Base-by-base conservation (phyloP, 2,113 vertebrate genomes). In the Saguinus midas region DNA sequence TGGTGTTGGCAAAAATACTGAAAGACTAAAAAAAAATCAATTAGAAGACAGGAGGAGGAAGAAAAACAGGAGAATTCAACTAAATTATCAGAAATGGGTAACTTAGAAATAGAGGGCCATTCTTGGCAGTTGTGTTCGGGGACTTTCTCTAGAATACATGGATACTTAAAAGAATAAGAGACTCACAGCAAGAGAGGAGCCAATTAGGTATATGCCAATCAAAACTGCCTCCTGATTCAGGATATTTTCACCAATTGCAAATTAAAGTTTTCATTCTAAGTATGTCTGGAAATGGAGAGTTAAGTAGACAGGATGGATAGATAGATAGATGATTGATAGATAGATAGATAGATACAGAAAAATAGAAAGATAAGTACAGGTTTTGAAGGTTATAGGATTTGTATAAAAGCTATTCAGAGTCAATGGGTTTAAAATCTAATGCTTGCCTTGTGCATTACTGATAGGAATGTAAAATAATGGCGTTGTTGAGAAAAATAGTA, bases 231-330 rank as follows among this genome's bases (percentile, higher is more conserved):
- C 43, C 9, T 40, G 25, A 91, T 70, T 66, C 83, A 61, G 5
- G 12, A 6, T 23, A 3, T 48, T 91, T 55, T 37, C 29, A 35
- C 50, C 50, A 86, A 72, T 29, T 80, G 40, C 35, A 43, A 61
- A 86, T 79, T 70, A 90, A 48, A 27, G 29, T 50, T 68, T 94
- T 64, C 25, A 48, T 89, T 84, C 25, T 92, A 50, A 80, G n/a
- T 50, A 73, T 73, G 21, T 89, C n/a, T 75, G 35, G 73, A 52
- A 68, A 55, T 3, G 10, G 37, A n/a, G 35, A 37, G 37, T 70
- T 9, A 50, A 25, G 43, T 11, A 37, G 40, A 68, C 17, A 35
- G 52, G 52, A 52, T 17, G 61, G 61, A 64, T 3, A 11, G 37
- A 43, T 5, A 52, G 50, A 76, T 4, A 32, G 43, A 70, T 25